These are phyloP conservation scores for Dinomys branickii DNA, from an alignment of 2,113 vertebrate genomes.

Conservation along the genomic window DNA sequence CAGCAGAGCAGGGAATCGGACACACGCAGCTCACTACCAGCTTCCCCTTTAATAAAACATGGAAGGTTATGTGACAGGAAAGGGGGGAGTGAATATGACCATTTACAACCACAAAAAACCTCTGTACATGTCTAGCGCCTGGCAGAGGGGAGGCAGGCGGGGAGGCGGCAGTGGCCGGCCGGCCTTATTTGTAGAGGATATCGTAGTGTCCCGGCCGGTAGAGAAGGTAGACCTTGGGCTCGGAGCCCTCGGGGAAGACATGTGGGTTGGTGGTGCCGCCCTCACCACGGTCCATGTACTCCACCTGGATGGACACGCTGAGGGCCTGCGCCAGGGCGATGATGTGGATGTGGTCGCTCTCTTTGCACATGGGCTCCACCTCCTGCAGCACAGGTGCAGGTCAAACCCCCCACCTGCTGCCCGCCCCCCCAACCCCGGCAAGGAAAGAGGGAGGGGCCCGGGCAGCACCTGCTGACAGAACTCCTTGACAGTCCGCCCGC, in stretches of 20 bases:
- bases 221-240: constrained; percentile 95
- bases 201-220: constrained; percentile 97
- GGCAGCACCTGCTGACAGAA: constrained; percentile 91
- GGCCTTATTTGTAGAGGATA: constrained; percentile 94
- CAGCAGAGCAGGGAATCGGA: constrained; percentile 72
- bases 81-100: constrained; percentile 87
- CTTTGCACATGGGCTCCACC: constrained; percentile 92
- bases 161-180: neutral
- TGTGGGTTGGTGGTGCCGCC: constrained; percentile 95
- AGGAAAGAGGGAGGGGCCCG: neutral
- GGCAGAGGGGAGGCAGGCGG: constrained; percentile 40
- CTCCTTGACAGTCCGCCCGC: constrained; percentile 93
- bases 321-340: constrained; percentile 96
- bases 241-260: constrained; percentile 94
- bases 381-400: constrained; percentile 9
- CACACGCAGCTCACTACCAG: constrained; percentile 70
- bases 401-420: neutral
- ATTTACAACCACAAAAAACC: constrained; percentile 93
- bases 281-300: constrained; percentile 97
- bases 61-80: constrained; percentile 90
- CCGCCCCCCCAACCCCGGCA: neutral
- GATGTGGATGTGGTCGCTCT: constrained; percentile 98
- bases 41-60: constrained; percentile 95
- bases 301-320: constrained; percentile 93
- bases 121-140: constrained; percentile 63